phyloP scores from a whole-genome alignment of 2,113 vertebrate species.

The Deroptyus accipitrinus region DNA sequence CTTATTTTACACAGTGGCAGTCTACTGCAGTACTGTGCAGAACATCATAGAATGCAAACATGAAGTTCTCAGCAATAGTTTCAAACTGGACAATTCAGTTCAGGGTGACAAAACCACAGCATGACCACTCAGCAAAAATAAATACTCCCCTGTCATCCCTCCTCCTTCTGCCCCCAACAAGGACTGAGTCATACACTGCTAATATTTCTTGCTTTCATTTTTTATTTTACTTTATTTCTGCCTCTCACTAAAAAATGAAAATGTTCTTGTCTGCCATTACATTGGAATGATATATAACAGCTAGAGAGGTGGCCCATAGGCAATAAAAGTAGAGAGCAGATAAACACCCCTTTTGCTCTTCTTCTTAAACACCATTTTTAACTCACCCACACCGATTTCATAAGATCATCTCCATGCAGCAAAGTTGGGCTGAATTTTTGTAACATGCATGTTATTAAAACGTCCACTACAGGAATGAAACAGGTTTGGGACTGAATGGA shows the following conservation, averaged over 20 bases:
- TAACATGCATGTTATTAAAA: not conserved
- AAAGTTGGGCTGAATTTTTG: not conserved
- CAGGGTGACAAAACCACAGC: constrained; percentile 60
- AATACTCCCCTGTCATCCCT: not conserved
- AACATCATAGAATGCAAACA: constrained; percentile 30
- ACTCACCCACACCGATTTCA: not conserved
- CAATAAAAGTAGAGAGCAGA: not conserved
- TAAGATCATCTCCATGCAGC: not conserved
- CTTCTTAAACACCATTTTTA: not conserved
- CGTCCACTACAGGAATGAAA: not conserved
- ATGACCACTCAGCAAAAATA: constrained; percentile 52
- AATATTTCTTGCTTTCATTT: not conserved
- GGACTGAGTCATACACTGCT: not conserved
- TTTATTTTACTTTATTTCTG: constrained; percentile 31
- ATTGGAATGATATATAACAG: not conserved
- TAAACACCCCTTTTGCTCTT: not conserved
- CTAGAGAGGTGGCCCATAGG: not conserved
- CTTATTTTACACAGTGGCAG: constrained; percentile 44
- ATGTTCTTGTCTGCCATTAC: not conserved
- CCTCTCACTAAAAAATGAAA: constrained; percentile 24
- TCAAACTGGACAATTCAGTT: constrained; percentile 51
- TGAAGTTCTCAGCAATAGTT: constrained; percentile 36
- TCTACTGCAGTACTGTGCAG: constrained; percentile 48
- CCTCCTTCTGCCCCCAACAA: not conserved
- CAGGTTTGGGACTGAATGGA: not conserved